Evolutionary conservation across 2,888 invertebrate species (phyloP), one percentile per base, ranked within the genome.

Genomic region (Sphaerophoria taeniata): DNA sequence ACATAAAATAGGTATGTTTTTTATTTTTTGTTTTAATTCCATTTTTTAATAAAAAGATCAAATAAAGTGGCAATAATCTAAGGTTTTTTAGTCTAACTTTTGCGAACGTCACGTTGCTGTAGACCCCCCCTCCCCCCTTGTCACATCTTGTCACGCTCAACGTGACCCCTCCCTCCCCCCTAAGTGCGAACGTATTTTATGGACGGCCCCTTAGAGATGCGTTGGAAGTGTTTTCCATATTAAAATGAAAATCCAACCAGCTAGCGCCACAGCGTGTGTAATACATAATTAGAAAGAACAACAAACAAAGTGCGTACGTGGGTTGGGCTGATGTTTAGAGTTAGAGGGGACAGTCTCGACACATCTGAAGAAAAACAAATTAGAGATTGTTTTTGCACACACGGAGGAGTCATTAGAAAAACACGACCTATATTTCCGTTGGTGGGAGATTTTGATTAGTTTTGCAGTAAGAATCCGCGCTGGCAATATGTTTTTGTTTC

Each of bases 361-460:
- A 16, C 31, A 14, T 67, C 24, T 67, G 14, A 1, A 43, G 24
- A 39, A 51, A 67, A 53, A 53, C 67, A 67, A 43, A 67, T 67
- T 67, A 67, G 53, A 53, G 36, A 51, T 67, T 67, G 67, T 67
- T 67, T 67, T 67, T 67, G 67, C 67, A 67, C 67, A 67, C 12
- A 65, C n/a, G 16, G 12, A 60, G 43, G 39, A 43, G 24, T 11
- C 47, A 47, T 47, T 39, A 39, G 12, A 5, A 43, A 43, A 43
- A 63, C 45, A 63, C 0, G n/a, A 47, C n/a, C 4, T 14, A n/a
- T 33, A 61, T 31, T 6, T 60, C 5, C 16, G n/a, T 36, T 12
- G 11, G 3, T 31, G 4, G 11, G 11, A 6, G 5, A 36, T 5
- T 58, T 39, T 4, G 12, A 61, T 43, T 24, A 7, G n/a, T 24